phyloP scores from a whole-genome alignment of 2,113 vertebrate species.

The Microtus pennsylvanicus region DNA sequence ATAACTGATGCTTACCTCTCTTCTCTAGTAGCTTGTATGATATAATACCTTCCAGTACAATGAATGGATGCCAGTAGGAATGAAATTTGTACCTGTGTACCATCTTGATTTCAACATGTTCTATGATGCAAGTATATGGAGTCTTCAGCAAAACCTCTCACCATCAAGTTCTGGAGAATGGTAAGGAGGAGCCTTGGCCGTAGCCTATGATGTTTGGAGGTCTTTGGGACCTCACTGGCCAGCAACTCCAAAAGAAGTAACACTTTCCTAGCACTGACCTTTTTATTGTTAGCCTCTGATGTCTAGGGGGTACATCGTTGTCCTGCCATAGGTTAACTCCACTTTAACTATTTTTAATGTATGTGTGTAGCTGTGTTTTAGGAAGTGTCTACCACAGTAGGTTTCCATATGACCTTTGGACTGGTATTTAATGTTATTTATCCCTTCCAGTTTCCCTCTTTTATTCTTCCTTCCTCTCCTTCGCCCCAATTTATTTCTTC shows the following conservation, averaged over 20 bases:
- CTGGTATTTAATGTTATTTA: neutral
- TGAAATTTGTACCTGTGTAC: neutral
- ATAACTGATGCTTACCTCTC: neutral
- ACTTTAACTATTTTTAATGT: neutral
- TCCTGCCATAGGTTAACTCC: neutral
- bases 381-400: too few relatives aligned
- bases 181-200: neutral
- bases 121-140: neutral
- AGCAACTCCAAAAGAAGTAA: neutral
- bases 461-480: neutral
- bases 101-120: neutral
- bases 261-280: neutral
- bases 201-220: neutral
- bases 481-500: neutral
- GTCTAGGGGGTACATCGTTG: neutral
- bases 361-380: neutral
- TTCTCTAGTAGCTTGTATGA: neutral
- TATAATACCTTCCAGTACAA: neutral
- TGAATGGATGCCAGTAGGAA: neutral
- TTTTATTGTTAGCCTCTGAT: neutral
- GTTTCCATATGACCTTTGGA: neutral
- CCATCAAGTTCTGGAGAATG: neutral
- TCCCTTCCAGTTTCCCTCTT: neutral
- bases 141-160: too few relatives aligned
- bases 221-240: neutral